Percentiles rank a stretch among this genome's conserved stretches.
Conservation (phyloP, 2,888 invertebrate species). For the Agelastica alni region DNA sequence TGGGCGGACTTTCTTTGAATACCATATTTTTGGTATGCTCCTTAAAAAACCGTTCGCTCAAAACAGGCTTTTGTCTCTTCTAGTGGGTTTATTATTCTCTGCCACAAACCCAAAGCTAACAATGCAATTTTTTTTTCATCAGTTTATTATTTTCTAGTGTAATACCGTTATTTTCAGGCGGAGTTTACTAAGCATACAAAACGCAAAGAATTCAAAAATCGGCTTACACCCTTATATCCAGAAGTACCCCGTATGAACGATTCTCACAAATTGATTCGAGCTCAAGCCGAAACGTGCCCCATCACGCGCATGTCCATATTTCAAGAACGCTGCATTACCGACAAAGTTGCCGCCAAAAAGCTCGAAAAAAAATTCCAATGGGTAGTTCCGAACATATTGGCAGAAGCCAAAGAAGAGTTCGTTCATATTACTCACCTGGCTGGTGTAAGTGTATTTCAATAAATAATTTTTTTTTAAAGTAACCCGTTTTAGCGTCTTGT, state of each 20-base stretch:
- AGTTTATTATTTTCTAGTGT: too few species aligned
- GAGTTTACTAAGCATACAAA: conserved; percentile 46
- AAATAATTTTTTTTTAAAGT: too few species aligned
- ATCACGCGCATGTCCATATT: conserved; percentile 66
- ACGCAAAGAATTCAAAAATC: conserved; percentile 43
- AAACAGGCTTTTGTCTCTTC: too few species aligned
- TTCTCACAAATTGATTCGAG: conserved; percentile 59
- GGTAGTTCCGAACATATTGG: conserved; percentile 60
- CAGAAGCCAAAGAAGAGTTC: conserved; percentile 64
- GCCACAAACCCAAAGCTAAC: too few species aligned
- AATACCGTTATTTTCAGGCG: conserved; percentile 37
- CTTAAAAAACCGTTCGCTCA: too few species aligned
- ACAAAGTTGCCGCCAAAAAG: conserved; percentile 61
- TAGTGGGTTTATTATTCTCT: too few species aligned
- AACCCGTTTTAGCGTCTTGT: too few species aligned
- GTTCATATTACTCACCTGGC: conserved; percentile 64
- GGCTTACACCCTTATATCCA: conserved; percentile 47
- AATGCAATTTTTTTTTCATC: background rate
- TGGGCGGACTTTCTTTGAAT: too few species aligned
- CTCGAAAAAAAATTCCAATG: conserved; percentile 63
- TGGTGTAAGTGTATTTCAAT: conserved; percentile 64
- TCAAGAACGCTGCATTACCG: conserved; percentile 66
- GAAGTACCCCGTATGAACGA: conserved; percentile 45
- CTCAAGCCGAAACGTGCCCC: conserved; percentile 62
- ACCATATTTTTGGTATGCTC: too few species aligned